Conservation (phyloP, 1,140 invertebrate species). For the Zaprionus nigranus region DNA sequence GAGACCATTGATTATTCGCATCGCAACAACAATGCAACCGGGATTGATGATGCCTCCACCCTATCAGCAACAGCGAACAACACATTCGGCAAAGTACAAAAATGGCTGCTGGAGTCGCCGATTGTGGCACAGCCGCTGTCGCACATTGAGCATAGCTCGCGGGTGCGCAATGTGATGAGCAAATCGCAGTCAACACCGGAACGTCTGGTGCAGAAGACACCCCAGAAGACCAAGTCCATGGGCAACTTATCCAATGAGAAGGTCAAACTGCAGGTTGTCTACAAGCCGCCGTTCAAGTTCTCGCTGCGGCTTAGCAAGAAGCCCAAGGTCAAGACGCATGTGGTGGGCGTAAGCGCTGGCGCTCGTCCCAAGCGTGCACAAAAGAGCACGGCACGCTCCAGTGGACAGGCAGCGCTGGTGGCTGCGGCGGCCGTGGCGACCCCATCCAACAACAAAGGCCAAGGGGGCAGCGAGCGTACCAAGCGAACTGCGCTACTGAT, state of each 20-base stretch:
- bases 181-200: conserved; percentile 83
- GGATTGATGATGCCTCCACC: conserved; percentile 73
- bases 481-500: conserved; percentile 71
- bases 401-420: conserved; percentile 40
- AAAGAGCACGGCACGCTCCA: conserved; percentile 42
- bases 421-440: neutral
- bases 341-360: conserved; percentile 64
- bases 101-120: conserved; percentile 92
- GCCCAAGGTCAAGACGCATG: conserved; percentile 86
- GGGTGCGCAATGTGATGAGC: conserved; percentile 78
- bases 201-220: conserved; percentile 70
- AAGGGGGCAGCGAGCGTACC: conserved; percentile 55
- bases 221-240: conserved; percentile 82
- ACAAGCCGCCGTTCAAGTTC: conserved; percentile 94
- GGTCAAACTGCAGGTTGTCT: conserved; percentile 91
- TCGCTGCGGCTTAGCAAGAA: conserved; percentile 91
- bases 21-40: conserved; percentile 65
- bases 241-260: conserved; percentile 86
- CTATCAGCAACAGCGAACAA: conserved; percentile 87
- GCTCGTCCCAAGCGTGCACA: conserved; percentile 61
- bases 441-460: conserved; percentile 32
- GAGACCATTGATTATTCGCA: conserved; percentile 91
- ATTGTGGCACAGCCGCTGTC: conserved; percentile 83
- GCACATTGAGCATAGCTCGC: conserved; percentile 88
- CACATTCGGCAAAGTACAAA: conserved; percentile 92